Evolutionary conservation across 2,797 vertebrate genomes (phyloP).

Genomic region (Craterocephalus amniculus): DNA sequence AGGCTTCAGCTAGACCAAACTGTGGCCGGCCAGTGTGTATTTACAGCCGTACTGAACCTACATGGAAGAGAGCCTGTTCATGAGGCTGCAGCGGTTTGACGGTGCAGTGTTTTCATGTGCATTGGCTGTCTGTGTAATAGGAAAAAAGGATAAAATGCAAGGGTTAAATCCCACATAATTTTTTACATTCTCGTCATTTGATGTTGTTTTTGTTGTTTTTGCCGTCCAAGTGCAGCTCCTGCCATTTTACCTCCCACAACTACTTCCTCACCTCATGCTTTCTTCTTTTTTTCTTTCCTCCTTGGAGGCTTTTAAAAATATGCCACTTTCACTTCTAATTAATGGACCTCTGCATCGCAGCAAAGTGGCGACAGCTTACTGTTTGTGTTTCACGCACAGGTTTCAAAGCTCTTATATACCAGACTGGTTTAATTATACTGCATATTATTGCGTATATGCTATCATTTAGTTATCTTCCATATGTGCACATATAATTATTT

Average conservation of each 20-base stretch:
- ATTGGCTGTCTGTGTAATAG: background rate
- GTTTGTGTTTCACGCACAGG: background rate
- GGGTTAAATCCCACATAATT: background rate
- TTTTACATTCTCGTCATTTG: background rate
- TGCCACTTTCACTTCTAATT: slow-evolving; percentile 13
- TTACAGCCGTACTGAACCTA: slow-evolving; percentile 45
- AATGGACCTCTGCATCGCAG: slow-evolving; percentile 11
- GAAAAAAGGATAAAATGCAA: background rate
- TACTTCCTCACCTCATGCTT: slow-evolving; percentile 3
- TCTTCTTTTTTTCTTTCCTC: background rate
- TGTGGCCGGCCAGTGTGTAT: slow-evolving; percentile 55
- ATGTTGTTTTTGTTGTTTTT: background rate
- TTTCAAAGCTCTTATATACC: background rate
- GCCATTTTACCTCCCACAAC: slow-evolving; percentile 17
- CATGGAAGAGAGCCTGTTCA: slow-evolving; percentile 34
- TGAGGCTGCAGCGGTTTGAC: slow-evolving; percentile 27
- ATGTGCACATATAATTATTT: background rate
- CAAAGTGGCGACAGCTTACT: slow-evolving; percentile 7
- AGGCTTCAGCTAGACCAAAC: slow-evolving; percentile 51
- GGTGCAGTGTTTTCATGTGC: slow-evolving; percentile 1
- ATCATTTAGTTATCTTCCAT: background rate
- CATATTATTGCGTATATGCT: background rate
- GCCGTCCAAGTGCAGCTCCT: slow-evolving; percentile 16
- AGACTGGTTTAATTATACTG: background rate
- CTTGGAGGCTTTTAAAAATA: slow-evolving; percentile 21